Evolutionary conservation across 2,113 vertebrate species (phyloP).

Genomic region (Anguilla rostrata): DNA sequence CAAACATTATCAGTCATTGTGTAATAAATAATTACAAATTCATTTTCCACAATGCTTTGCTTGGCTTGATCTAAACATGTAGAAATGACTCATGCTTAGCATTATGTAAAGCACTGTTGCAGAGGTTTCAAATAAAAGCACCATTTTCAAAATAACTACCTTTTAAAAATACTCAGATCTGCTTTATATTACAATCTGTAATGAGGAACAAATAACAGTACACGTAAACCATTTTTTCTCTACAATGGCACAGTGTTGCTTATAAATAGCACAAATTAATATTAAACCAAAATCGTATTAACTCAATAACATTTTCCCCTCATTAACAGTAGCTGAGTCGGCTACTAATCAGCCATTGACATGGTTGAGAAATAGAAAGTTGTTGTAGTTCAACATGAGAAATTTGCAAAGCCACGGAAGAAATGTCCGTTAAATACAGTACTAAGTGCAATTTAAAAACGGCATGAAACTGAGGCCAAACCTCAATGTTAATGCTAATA

Average conservation of each 20-base stretch:
- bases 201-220: not conserved
- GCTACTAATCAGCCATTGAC: not conserved
- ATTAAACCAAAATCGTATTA: not conserved
- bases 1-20: not conserved
- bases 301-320: not conserved
- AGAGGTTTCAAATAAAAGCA: not conserved
- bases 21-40: constrained; percentile 18
- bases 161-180: not conserved
- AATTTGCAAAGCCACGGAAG: not conserved
- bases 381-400: not conserved
- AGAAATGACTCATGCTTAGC: constrained; percentile 3
- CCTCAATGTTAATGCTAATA: not conserved
- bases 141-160: not conserved
- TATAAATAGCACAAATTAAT: not conserved
- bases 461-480: not conserved
- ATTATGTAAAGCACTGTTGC: not conserved
- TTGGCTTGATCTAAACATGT: not conserved
- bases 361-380: not conserved
- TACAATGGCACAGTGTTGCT: not conserved
- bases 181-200: not conserved
- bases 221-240: not conserved
- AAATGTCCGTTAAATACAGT: not conserved
- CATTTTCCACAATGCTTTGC: constrained; percentile 6
- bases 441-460: not conserved
- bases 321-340: not conserved